Evolutionary conservation across 2,888 invertebrate genomes (phyloP).

Genomic region (Troglohyphantes excavatus): DNA sequence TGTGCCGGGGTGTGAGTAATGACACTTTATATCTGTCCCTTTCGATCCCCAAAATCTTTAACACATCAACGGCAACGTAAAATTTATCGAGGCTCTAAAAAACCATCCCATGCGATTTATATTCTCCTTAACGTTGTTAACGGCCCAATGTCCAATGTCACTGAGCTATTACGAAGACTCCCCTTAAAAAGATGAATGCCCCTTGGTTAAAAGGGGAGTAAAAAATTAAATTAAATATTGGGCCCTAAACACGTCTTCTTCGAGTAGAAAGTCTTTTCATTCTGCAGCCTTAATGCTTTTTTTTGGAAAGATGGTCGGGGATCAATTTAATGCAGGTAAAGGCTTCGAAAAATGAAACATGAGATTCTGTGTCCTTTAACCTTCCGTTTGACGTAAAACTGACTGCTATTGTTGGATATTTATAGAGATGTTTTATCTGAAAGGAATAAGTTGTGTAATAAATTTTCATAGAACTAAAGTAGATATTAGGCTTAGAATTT

Average conservation of each 20-base stretch:
- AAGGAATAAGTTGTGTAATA: background rate
- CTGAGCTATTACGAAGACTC: slow-evolving; percentile 19
- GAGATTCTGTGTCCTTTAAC: background rate
- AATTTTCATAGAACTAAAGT: background rate
- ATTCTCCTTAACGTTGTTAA: slow-evolving; percentile 41
- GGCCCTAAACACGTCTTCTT: background rate
- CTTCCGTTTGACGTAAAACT: background rate
- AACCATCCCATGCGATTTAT: slow-evolving; percentile 42
- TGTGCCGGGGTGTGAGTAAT: background rate
- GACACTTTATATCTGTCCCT: slow-evolving; percentile 28
- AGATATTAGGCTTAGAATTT: too few species aligned
- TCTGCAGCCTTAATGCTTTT: background rate
- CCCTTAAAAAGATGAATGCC: slow-evolving; percentile 37
- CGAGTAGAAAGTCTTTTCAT: slow-evolving; percentile 10
- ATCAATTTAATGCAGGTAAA: slow-evolving; percentile 4
- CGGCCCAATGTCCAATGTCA: slow-evolving; percentile 39
- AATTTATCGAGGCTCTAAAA: slow-evolving; percentile 21
- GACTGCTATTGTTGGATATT: background rate
- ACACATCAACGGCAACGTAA: slow-evolving; percentile 40
- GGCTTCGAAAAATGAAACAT: background rate
- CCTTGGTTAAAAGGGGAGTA: background rate
- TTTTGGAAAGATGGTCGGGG: background rate
- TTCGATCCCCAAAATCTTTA: slow-evolving; percentile 36
- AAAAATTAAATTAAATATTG: slow-evolving; percentile 50
- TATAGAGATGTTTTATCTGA: background rate